Evolutionary conservation across 1,140 invertebrate genomes (phyloP), one percentile per base, ranked within the genome.

Genomic region (Sitobion miscanthi): DNA sequence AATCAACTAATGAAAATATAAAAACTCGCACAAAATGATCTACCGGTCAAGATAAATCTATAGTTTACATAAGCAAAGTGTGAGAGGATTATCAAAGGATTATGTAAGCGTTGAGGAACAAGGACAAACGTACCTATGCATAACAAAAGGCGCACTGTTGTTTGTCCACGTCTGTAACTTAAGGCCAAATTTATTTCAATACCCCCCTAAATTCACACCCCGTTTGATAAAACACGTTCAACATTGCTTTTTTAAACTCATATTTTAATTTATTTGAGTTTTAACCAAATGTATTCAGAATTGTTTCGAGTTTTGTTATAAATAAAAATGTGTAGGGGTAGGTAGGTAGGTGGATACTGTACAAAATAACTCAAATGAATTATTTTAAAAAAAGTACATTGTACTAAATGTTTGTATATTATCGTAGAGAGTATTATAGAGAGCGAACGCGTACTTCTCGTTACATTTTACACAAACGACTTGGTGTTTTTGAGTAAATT

Each of bases 1-100:
- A 77, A 77, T 77, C 62, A 77, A 77, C n/a, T 77, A 77, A 77
- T 77, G 62, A 77, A 77, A 77, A 17, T 77, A n/a, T 77, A n/a
- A 30, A n/a, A 77, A 77, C 14, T 4, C n/a, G 7, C 14, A n/a
- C 62, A n/a, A 77, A 77, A 77, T 77, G 4, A 77, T 77, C 62
- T 17, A 77, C 62, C 17, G 0, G 14, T 4, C 62, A 77, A n/a
- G 14, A 77, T 77, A 77, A 77, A 77, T 77, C 30, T 77, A 77
- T 77, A 14, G n/a, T 77, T 77, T 77, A 77, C n/a, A 35, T 77
- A 77, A n/a, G n/a, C 11, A 77, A 77, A n/a, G n/a, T 35, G 30
- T n/a, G 30, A 17, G 23, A 77, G 62, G n/a, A 35, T 77, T n/a
- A 77, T 77, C 62, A 77, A 77, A n/a, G 30, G 62, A 77, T 77